Evolutionary conservation across 2,113 vertebrate genomes (phyloP).

Genomic region (Copsychus sechellarum): DNA sequence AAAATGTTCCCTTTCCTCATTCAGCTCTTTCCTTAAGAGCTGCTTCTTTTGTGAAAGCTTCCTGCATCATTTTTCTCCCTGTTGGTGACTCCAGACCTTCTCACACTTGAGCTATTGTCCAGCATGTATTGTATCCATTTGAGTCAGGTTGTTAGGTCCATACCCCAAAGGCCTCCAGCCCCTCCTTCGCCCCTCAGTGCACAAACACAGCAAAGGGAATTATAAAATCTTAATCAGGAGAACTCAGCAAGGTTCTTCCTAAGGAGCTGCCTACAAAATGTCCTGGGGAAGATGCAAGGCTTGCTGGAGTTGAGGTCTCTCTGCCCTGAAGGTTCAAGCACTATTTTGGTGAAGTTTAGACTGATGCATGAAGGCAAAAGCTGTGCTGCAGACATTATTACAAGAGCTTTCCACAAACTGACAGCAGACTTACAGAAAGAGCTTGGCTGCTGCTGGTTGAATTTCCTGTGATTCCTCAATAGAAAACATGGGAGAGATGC

Average conservation of each 20-base stretch:
- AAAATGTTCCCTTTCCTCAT: background rate
- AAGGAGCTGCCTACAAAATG: background rate
- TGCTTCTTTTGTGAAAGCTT: conserved; percentile 32
- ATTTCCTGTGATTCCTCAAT: background rate
- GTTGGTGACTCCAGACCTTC: background rate
- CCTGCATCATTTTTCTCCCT: background rate
- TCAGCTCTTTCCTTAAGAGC: background rate
- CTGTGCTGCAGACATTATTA: background rate
- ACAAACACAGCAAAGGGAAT: conserved; percentile 5
- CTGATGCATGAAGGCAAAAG: background rate
- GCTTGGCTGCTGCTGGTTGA: background rate
- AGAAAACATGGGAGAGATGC: background rate
- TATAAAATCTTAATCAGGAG: conserved; percentile 21
- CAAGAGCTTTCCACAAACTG: background rate
- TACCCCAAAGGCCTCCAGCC: background rate
- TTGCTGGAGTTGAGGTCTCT: background rate
- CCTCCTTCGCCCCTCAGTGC: background rate
- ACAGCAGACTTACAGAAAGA: background rate
- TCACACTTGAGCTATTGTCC: background rate
- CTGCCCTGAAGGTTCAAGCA: background rate
- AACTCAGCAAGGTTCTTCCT: background rate
- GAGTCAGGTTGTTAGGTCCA: background rate
- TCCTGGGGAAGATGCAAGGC: background rate
- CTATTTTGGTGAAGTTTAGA: background rate
- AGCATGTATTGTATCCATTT: background rate